A percentile compares a stretch with the other conserved stretches of the same genome.
These are phyloP conservation scores for Sardina pilchardus DNA, from an alignment of 2,113 vertebrate species.

Conservation along the genomic window DNA sequence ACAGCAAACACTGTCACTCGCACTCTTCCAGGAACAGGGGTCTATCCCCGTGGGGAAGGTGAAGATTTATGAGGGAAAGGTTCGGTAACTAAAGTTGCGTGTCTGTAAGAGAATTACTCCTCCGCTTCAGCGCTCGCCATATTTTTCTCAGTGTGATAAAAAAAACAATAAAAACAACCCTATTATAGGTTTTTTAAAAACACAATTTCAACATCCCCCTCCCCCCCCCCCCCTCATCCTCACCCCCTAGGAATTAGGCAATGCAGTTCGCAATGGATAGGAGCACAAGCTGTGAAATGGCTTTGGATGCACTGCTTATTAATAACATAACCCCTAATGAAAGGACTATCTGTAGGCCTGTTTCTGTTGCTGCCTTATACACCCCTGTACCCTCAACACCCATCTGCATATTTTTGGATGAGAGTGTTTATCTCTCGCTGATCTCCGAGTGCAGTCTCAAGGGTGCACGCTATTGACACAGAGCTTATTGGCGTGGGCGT, in stretches of 20 bases:
- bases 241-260: background rate
- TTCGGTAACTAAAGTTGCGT: conserved; percentile 60
- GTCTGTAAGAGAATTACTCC: conserved; percentile 59
- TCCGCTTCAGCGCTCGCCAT: conserved; percentile 69
- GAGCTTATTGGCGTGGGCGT: background rate
- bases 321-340: background rate
- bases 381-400: too few relatives aligned
- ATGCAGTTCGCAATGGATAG: background rate
- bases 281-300: background rate
- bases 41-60: conserved; percentile 56
- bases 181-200: conserved; percentile 44
- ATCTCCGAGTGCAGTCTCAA: background rate
- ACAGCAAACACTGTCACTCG: conserved; percentile 47
- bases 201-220: conserved; percentile 50
- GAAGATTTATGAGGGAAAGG: conserved; percentile 71
- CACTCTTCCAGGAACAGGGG: conserved; percentile 48
- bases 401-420: background rate
- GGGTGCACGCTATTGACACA: background rate
- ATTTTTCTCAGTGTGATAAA: conserved; percentile 34
- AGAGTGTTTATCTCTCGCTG: background rate
- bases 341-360: background rate
- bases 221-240: conserved; percentile 14
- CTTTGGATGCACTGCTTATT: background rate
- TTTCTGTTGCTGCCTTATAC: background rate
- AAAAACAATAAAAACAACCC: conserved; percentile 54